Conservation (phyloP, 2,797 vertebrate species). For the Rousettus madagascariensis region DNA sequence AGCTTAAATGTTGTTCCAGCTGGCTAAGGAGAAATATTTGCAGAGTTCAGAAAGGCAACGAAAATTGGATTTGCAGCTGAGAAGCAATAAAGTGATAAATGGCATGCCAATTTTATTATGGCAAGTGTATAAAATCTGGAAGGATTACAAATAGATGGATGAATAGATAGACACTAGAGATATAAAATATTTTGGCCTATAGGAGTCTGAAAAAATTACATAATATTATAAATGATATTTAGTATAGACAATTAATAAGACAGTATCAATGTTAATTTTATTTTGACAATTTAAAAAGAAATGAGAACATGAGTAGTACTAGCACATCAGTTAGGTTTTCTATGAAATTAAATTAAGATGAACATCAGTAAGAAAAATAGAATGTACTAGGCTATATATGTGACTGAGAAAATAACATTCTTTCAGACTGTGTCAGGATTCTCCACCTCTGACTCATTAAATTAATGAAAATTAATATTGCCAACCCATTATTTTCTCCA, state of each 20-base stretch:
- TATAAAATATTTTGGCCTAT: neutral
- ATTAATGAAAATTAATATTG: neutral
- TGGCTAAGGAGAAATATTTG: neutral
- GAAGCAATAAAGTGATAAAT: neutral
- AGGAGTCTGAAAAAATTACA: neutral
- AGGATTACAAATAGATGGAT: neutral
- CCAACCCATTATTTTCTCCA: neutral
- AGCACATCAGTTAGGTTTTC: neutral
- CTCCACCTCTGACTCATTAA: neutral
- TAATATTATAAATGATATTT: neutral
- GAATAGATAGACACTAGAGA: neutral
- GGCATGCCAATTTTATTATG: neutral
- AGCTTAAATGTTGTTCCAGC: neutral
- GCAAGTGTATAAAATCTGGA: neutral
- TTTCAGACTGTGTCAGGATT: neutral
- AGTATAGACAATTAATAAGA: neutral
- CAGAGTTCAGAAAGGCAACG: neutral
- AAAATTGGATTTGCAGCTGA: neutral
- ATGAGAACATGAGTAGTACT: neutral
- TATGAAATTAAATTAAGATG: constrained; percentile 1
- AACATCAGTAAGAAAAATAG: neutral
- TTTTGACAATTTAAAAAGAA: neutral
- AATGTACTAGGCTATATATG: neutral
- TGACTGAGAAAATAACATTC: neutral
- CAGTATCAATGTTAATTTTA: neutral